Base-by-base conservation (phyloP, 2,888 invertebrate species). In the Drosophila siamana region DNA sequence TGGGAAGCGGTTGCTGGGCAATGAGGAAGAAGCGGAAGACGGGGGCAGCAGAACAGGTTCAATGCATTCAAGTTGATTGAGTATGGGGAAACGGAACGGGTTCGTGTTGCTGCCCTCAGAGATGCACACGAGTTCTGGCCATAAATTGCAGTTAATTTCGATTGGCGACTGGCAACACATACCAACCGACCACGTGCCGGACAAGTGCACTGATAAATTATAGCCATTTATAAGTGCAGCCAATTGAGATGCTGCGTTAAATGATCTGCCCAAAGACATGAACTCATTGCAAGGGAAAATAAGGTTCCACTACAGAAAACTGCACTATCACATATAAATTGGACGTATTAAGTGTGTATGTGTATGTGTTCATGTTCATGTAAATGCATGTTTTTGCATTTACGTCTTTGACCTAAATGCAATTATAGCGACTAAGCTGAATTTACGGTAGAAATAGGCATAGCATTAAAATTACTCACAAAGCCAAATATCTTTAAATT, bases 11-110 rank as follows among this genome's bases (percentile, higher is more conserved):
- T 48, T 56, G 48, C 57, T 67, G 46, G 78, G 59, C 68, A 74
- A 33, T 65, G 68, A 67, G 33, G 19, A n/a, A n/a, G 50, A 40
- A 22, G 11, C 6, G 13, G 43, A 36, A 28, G 38, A 44, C n/a
- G n/a, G 36, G 11, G 36, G 30, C 13, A 15, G 40, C 28, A 15
- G 16, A 88, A 88, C 83, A 74, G 83, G 88, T 83, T 83, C 86
- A 79, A 76, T 88, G 83, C 86, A 72, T 86, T 74, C 55, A 86
- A 87, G 74, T 76, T 81, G 44, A 65, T 73, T 78, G 48, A 11
- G 51, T 30, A 30, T 33, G 9, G 4, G 19, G 13, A n/a, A 41
- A 47, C 41, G 26, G 30, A 76, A 72, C 77, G 41, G 38, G 52
- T 76, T 63, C 51, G 44, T 51, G 13, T 26, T 50, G 38, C 44